Base-by-base conservation (phyloP, 2,888 invertebrate genomes). In the Stenodema calcarata region DNA sequence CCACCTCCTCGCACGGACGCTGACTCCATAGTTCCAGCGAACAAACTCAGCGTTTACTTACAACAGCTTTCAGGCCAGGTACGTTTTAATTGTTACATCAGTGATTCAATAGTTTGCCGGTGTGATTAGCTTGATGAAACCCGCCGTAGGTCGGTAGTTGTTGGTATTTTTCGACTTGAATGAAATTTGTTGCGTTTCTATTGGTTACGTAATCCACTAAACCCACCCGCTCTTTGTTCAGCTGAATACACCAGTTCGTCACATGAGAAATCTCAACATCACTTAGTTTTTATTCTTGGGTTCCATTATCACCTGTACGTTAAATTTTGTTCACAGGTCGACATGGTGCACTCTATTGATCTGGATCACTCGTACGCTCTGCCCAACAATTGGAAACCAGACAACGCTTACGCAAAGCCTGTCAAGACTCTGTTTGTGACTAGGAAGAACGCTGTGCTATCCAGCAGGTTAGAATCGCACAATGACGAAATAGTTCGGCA, bases 301-400 rank as follows among this genome's bases (percentile, higher is more conserved):
- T n/a, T n/a, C n/a, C n/a, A n/a, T n/a, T n/a, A n/a, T n/a, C n/a
- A n/a, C n/a, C n/a, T n/a, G n/a, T n/a, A n/a, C n/a, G n/a, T n/a
- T n/a, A n/a, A n/a, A n/a, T n/a, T 73, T 73, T 69, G 12, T 44
- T 18, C 73, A 73, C 47, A 91, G 89, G 91, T 92, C 78, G 90
- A 90, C 54, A 91, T 92, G 70, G 88, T 90, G n/a, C 90, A 91
- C 88, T 88, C 91, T 2, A 91, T 94, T 62, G 89, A 92, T 87
- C 93, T 94, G 91, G 96, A 96, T 90, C 96, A 96, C 90, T 93
- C 94, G 90, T 96, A 96, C 90, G 93, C 95, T 11, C 93, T 95
- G 89, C 94, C 95, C 80, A 94, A 94, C 92, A 94, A 94, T 90
- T 93, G 94, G 92, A 93, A 93, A 88, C 93, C 94, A 14, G 94